Evolutionary conservation across 2,888 invertebrate species (phyloP), one percentile per base, ranked within the genome.

Genomic region (Gymnoscelis rufifasciata): DNA sequence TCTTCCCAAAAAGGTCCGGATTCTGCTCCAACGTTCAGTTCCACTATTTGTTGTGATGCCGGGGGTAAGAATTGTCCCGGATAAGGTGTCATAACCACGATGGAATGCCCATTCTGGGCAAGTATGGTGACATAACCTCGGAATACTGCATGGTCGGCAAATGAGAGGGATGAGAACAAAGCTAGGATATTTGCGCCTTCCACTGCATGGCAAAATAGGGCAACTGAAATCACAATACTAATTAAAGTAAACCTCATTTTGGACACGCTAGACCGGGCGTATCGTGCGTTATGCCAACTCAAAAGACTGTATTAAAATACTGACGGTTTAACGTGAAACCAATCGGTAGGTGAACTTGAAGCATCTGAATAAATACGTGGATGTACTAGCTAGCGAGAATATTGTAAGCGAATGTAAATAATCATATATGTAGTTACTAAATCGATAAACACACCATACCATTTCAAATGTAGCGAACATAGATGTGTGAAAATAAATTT

Each of bases 51-150:
- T 41, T 88, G 81, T 1, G 51, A 47, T 28, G 82, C 83, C 30
- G 81, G 78, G 37, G 71, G 66, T 19, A 65, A 60, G 52, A 82
- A 83, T 4, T 82, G 72, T 7, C 86, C 86, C 1, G 88, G 84
- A 50, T 79, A 86, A 1, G 88, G 77, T 5, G 86, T 88, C 88
- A 87, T 87, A 14, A 83, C 56, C 3, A 83, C 78, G 1, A 86
- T 52, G 7, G 75, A 71, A 47, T 88, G 84, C 0, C 83, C 84
- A 50, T 57, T 68, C 38, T 74, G 71, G 0, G 71, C 71, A 1
- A 88, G 73, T 7, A 72, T 64, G 4, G 83, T 74, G 5, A 86
- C 49, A 60, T 82, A 86, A 47, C 77, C 82, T 59, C 83, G 69
- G 54, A 68, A 88, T 2, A 87, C 78, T 11, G 75, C 53, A 48